Evolutionary conservation across 2,888 invertebrate species (phyloP), one percentile per base, ranked within the genome.

Genomic region (Epirrhoe alternata): DNA sequence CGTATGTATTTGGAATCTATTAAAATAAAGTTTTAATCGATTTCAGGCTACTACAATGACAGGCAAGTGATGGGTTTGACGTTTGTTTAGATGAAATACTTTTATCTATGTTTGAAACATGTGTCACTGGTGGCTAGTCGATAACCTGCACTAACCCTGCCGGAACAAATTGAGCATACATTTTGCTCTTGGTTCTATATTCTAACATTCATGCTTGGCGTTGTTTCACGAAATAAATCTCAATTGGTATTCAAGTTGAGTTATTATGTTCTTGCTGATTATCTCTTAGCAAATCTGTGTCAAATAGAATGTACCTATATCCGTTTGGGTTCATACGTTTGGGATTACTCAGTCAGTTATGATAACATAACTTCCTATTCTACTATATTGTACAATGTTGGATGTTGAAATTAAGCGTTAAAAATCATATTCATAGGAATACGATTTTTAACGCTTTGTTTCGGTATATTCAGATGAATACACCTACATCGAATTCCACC

Each of bases 71-170:
- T 16, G 16, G 6, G 6, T 6, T 16, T 49, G 10, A 53, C 7
- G 16, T 47, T 55, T 54, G 49, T 61, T 61, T 38, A 55, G 61
- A 61, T 16, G 52, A 60, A 64, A 33, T 4, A 17, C 12, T 17
- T 12, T n/a, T 14, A 52, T 8, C 12, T 52, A 47, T 47, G 16
- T 16, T 16, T 47, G 12, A 47, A 47, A 14, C 10, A 58, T 61
- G 58, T 66, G 61, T 59, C 53, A 58, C 50, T 24, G 30, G 35
- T 33, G 38, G 35, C 35, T 51, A 30, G 56, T 33, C n/a, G 66
- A 66, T 66, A 66, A 66, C 66, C 66, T 62, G 50, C 50, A 61
- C 30, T 50, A 66, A 58, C 66, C 58, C 57, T 52, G 63, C 7
- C 8, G 5, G 24, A 14, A 38, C 35, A 38, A 38, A 38, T 38